A percentile compares a stretch with the other conserved stretches of the same genome.
Conservation (phyloP, 1,140 invertebrate species). For the Thaumetopoea pityocampa region DNA sequence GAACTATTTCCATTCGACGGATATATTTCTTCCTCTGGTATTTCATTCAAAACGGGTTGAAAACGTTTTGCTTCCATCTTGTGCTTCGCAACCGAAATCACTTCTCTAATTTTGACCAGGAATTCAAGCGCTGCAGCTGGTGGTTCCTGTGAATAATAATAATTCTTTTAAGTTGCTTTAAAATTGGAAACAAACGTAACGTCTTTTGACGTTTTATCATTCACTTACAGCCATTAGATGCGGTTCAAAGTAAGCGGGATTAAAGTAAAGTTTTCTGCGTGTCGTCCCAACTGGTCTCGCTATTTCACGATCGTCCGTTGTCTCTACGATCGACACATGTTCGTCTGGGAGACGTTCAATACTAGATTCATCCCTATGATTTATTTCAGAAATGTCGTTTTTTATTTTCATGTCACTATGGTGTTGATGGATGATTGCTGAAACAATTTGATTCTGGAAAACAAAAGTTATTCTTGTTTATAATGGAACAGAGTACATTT, state of each 20-base stretch:
- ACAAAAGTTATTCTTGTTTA: background rate
- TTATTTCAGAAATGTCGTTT: constrained; percentile 50
- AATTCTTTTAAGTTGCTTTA: too few relatives aligned
- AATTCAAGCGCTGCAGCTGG: constrained; percentile 92
- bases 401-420: constrained; percentile 52
- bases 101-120: constrained; percentile 89
- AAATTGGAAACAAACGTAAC: too few relatives aligned
- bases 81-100: constrained; percentile 90
- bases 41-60: constrained; percentile 85
- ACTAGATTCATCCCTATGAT: constrained; percentile 71
- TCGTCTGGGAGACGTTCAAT: constrained; percentile 87
- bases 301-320: constrained; percentile 81
- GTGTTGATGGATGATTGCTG: constrained; percentile 82
- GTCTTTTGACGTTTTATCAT: too few relatives aligned
- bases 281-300: constrained; percentile 80
- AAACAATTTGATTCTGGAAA: constrained; percentile 79
- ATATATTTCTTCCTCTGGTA: constrained; percentile 85
- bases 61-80: constrained; percentile 90
- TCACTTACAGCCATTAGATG: constrained; percentile 87
- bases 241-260: constrained; percentile 91
- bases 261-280: constrained; percentile 89
- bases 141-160: constrained; percentile 80
- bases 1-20: constrained; percentile 63
- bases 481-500: too few relatives aligned
- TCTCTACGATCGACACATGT: constrained; percentile 89